Conservation (phyloP, 92 coral and sea anemone genomes). For the Parazoanthus darwini region DNA sequence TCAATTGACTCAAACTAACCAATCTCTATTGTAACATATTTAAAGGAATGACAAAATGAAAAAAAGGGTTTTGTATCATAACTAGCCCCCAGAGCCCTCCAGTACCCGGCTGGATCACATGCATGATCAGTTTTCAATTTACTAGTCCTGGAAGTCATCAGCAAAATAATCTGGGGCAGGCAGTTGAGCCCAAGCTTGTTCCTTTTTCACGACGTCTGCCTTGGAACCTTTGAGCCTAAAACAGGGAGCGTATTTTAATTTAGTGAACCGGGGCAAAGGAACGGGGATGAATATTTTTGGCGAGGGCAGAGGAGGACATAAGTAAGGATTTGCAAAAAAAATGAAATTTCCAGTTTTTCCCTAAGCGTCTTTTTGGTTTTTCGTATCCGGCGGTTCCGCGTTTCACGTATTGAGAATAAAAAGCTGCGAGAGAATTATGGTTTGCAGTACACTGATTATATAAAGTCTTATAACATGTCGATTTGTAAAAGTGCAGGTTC, state of each 20-base stretch:
- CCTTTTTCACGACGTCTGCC: conserved; percentile 43
- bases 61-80: no score
- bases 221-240: conserved; percentile 8
- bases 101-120: neutral
- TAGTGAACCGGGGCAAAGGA: neutral
- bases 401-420: no score
- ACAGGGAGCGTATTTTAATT: neutral
- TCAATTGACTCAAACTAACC: no score
- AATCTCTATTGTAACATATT: no score
- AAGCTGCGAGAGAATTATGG: no score
- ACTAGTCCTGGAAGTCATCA: conserved; percentile 79
- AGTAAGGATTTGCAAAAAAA: neutral
- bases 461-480: no score
- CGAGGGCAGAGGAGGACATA: neutral
- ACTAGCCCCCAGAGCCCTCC: neutral
- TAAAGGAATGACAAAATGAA: no score
- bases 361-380: no score
- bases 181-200: conserved; percentile 71
- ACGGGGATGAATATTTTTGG: neutral
- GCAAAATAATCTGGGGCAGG: conserved; percentile 86
- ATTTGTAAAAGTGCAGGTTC: no score
- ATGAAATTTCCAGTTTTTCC: no score
- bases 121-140: neutral
- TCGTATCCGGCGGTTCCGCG: no score
- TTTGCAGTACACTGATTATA: no score